Evolutionary conservation across 2,113 vertebrate genomes (phyloP), one percentile per base, ranked within the genome.

Genomic region (Caranx melampygus): DNA sequence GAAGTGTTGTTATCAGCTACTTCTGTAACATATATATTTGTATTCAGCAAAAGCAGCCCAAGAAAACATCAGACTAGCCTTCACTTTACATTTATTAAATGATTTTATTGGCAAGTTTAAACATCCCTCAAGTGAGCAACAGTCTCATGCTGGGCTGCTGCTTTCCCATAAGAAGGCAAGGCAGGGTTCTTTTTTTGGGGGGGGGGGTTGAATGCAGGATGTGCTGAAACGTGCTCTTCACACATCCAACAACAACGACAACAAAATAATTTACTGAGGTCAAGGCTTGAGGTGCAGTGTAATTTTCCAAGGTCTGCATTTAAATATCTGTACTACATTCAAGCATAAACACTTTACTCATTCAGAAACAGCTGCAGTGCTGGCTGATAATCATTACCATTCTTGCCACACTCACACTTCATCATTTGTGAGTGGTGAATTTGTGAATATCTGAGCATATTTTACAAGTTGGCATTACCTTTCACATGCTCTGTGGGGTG

Each of bases 401-500:
- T 85, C 68, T 54, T 33, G 51, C 64, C 33, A 60, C 75, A 65
- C n/a, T 69, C 49, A 35, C 15, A 67, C n/a, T 51, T 70, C 68
- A 72, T 74, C 71, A 71, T 60, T 80, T 78, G 54, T 54, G 81
- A 80, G 51, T 35, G 35, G 59, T 83, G 67, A 74, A 34, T 21
- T 71, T 85, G 60, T 83, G 64, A 82, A 78, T 83, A 79, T 84
- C 72, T 37, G 69, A 77, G 58, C 60, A 62, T 71, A 80, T 87
- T 85, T 73, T 72, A 76, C 57, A 76, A 64, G 66, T 72, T 68
- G 35, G 45, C 68, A 33, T 86, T 79, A 78, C 72, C 26, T 79
- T 82, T 80, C 73, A 72, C 14, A 72, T 73, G 26, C 62, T 72
- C 20, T 34, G 58, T 37, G 64, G 64, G 40, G 37, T 51, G 72